These are phyloP conservation scores for Sebastes iracundus DNA, from an alignment of 2,797 vertebrate genomes.

Conservation along the genomic window DNA sequence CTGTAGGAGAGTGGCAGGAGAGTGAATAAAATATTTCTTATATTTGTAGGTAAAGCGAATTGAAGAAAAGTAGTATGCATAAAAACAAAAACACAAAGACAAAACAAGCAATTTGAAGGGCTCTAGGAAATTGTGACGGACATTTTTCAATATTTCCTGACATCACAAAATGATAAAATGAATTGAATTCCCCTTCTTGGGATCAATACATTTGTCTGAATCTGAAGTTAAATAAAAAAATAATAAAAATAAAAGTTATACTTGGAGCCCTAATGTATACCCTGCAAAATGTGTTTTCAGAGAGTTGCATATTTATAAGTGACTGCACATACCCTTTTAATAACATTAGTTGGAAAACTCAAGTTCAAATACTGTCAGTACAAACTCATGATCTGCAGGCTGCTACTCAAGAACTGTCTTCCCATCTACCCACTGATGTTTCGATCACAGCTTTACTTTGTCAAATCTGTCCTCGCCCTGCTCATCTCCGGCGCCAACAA, in stretches of 20 bases:
- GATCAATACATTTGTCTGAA: not conserved
- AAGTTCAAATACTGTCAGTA: slow-evolving; percentile 20
- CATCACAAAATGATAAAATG: not conserved
- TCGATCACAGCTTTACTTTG: slow-evolving; percentile 46
- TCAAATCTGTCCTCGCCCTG: slow-evolving; percentile 30
- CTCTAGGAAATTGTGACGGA: not conserved
- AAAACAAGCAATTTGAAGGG: not conserved
- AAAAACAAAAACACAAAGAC: not conserved
- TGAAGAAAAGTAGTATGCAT: not conserved
- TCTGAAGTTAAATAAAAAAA: not conserved
- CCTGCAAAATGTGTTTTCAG: not conserved
- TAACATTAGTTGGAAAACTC: not conserved
- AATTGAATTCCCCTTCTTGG: no score
- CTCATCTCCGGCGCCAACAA: slow-evolving; percentile 29
- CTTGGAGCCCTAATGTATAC: not conserved
- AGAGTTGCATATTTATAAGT: not conserved
- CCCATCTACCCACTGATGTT: slow-evolving; percentile 39
- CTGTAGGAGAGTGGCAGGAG: not conserved
- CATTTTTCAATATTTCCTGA: not conserved
- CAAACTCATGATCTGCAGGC: slow-evolving; percentile 24
- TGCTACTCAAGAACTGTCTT: slow-evolving; percentile 33
- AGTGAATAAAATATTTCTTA: not conserved
- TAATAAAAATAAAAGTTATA: not conserved
- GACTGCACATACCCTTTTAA: slow-evolving; percentile 2
- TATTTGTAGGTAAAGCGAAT: not conserved